A percentile compares a stretch with the other conserved stretches of the same genome.
These are phyloP conservation scores for Oasisia sp. DNA, from an alignment of 2,888 invertebrate species.

Conservation along the genomic window DNA sequence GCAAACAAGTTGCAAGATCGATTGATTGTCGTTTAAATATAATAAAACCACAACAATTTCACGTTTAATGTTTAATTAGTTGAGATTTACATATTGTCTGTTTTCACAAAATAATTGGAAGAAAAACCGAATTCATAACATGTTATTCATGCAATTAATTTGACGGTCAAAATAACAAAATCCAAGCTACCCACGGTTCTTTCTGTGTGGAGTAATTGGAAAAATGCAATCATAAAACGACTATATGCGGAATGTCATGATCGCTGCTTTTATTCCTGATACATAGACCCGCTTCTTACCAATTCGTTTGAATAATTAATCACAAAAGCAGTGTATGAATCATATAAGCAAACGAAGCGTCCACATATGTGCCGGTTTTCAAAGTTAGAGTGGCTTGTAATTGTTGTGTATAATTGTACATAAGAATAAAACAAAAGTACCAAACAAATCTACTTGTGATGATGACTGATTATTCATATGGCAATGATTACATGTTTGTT, in stretches of 20 bases:
- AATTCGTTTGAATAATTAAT: neutral
- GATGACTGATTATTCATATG: neutral
- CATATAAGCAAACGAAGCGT: neutral
- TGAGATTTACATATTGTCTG: neutral
- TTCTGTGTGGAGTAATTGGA: no score
- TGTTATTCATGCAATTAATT: no score
- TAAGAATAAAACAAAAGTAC: neutral
- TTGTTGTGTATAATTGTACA: slow-evolving; percentile 17
- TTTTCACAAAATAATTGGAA: neutral
- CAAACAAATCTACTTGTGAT: neutral
- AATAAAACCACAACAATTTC: neutral
- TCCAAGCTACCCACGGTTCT: no score
- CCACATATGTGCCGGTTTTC: slow-evolving; percentile 6
- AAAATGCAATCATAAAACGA: no score
- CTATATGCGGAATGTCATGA: no score
- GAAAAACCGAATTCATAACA: no score
- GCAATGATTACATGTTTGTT: neutral
- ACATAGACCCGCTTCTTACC: no score
- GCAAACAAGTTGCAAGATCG: neutral
- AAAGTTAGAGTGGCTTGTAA: slow-evolving; percentile 1
- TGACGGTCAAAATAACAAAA: no score
- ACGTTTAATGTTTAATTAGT: neutral
- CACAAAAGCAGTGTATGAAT: neutral
- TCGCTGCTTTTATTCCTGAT: no score
- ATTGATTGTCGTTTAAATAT: neutral